Evolutionary conservation across 2,888 invertebrate species (phyloP).

Genomic region (Spilarctia lutea): DNA sequence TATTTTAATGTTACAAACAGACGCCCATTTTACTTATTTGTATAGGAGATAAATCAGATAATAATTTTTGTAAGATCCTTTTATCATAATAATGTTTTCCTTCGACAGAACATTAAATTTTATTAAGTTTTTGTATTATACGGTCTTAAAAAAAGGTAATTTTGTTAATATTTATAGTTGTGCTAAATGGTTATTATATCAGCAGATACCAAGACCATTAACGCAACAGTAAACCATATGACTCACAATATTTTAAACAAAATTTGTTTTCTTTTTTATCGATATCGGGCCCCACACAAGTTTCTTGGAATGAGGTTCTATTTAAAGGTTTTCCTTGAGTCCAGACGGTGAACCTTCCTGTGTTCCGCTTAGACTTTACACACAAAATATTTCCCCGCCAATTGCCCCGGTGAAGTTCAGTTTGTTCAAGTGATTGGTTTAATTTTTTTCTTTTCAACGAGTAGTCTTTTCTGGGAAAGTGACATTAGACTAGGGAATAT

Average conservation of each 20-base stretch:
- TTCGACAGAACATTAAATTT: neutral
- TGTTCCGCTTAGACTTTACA: conserved; percentile 20
- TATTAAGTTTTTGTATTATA: neutral
- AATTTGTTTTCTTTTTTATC: too few relatives aligned
- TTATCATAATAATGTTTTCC: neutral
- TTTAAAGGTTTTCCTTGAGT: conserved; percentile 57
- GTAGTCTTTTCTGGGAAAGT: neutral
- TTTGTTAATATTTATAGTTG: neutral
- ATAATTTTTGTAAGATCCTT: too few relatives aligned
- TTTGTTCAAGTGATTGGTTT: conserved; percentile 35
- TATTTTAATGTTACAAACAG: too few relatives aligned
- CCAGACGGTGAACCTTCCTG: conserved; percentile 34
- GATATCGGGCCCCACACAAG: conserved; percentile 50
- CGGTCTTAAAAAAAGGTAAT: neutral
- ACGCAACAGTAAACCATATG: neutral
- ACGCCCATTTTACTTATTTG: too few relatives aligned
- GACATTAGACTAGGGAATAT: neutral
- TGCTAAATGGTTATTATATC: neutral
- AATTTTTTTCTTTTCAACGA: conserved; percentile 22
- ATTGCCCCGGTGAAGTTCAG: conserved; percentile 25
- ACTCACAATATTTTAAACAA: neutral
- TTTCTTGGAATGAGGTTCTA: conserved; percentile 66
- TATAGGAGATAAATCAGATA: too few relatives aligned
- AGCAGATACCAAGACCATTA: neutral
- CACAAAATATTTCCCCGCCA: conserved; percentile 26